These are phyloP conservation scores for Tragelaphus eurycerus DNA, from an alignment of 2,797 vertebrate species.

Conservation along the genomic window DNA sequence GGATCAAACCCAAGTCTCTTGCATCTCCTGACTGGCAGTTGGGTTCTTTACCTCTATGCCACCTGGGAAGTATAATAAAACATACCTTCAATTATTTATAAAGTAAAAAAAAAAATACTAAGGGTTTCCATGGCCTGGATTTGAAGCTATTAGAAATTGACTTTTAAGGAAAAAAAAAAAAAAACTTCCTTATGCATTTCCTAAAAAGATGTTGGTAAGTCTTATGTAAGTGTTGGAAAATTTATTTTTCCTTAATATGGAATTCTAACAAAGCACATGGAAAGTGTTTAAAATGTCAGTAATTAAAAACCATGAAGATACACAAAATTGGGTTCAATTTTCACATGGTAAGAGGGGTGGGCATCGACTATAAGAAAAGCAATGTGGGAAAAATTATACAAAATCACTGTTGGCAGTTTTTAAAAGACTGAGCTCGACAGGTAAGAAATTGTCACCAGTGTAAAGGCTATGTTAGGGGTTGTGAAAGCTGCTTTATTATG, in stretches of 20 bases:
- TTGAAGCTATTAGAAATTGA: slow-evolving; percentile 8
- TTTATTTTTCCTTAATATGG: neutral
- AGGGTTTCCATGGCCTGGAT: neutral
- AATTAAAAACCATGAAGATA: neutral
- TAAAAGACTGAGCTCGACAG: neutral
- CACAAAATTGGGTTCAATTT: neutral
- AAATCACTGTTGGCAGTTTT: neutral
- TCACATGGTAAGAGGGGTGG: neutral
- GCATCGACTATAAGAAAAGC: neutral
- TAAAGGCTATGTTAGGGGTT: neutral
- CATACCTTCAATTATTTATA: neutral
- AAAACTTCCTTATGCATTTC: neutral
- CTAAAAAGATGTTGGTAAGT: neutral
- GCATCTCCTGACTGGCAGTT: neutral
- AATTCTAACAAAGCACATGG: neutral
- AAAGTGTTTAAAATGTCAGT: slow-evolving; percentile 24
- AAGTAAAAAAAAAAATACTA: neutral
- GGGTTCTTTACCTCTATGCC: neutral
- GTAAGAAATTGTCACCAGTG: neutral
- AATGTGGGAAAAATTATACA: neutral
- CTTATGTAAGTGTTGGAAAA: neutral
- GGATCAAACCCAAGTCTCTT: neutral
- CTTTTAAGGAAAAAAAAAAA: neutral
- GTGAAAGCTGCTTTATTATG: neutral
- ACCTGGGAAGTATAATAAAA: neutral